Base-by-base conservation (phyloP, 2,888 invertebrate genomes). In the Sminthurides aquaticus region DNA sequence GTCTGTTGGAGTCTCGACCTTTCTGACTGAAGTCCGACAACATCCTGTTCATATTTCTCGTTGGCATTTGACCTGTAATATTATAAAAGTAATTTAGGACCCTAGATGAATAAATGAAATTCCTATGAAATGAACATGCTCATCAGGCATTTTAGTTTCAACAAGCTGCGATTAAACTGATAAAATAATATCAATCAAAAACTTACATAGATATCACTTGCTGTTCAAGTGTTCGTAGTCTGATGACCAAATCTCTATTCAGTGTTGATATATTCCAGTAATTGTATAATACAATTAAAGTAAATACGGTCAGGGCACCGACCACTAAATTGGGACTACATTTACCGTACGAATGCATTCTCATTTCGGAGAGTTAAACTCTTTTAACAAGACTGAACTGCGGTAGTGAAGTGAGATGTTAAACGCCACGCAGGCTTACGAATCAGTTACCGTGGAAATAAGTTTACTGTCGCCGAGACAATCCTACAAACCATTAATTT, bases 341-440 rank as follows among this genome's bases (percentile, higher is more conserved):
- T 65, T 74, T 74, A 24, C 74, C 72, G 59, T 69, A 70, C 5
- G 71, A 71, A 65, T 73, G 72, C 72, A 74, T 73, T 67, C 74
- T 74, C 74, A 74, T 74, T 67, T n/a, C n/a, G n/a, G n/a, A n/a
- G n/a, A n/a, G n/a, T n/a, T n/a, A n/a, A n/a, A n/a, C n/a, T n/a
- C n/a, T n/a, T n/a, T n/a, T n/a, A n/a, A n/a, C n/a, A n/a, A n/a
- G n/a, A n/a, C n/a, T n/a, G n/a, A n/a, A n/a, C n/a, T n/a, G n/a
- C n/a, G n/a, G n/a, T n/a, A n/a, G n/a, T n/a, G n/a, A n/a, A n/a
- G n/a, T n/a, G n/a, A n/a, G n/a, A n/a, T n/a, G n/a, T n/a, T n/a
- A n/a, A n/a, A n/a, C n/a, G n/a, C n/a, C n/a, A n/a, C n/a, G n/a
- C n/a, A n/a, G n/a, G n/a, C n/a, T n/a, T n/a, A n/a, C n/a, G n/a